phyloP scores from a whole-genome alignment of 1,140 invertebrate species.

The Diuraphis noxia region DNA sequence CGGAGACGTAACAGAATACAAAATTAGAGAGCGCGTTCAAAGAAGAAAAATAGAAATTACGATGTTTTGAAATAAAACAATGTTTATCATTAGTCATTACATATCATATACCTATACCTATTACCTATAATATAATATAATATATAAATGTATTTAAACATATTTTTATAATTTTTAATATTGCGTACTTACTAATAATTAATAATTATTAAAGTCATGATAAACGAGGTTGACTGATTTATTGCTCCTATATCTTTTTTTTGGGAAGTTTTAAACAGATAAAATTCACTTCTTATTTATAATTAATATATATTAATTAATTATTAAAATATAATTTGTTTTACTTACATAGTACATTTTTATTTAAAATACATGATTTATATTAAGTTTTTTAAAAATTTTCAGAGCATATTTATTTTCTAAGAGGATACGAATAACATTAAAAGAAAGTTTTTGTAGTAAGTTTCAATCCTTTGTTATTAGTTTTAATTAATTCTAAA shows the following conservation, averaged over 20 bases:
- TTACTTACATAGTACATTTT: neutral
- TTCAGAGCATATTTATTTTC: neutral
- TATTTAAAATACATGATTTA: neutral
- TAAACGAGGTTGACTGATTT: neutral
- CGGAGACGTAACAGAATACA: neutral
- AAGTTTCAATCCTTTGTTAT: neutral
- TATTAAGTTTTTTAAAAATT: neutral
- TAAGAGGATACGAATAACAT: neutral
- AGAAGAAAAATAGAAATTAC: neutral
- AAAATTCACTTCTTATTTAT: neutral
- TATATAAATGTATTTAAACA: too few species aligned
- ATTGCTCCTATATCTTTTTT: neutral
- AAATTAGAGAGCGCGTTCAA: neutral
- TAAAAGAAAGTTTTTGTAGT: neutral
- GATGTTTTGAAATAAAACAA: neutral
- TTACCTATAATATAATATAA: too few species aligned
- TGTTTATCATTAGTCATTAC: too few species aligned
- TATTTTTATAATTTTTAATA: neutral
- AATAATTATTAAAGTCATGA: neutral
- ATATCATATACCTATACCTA: neutral
- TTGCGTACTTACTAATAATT: neutral
- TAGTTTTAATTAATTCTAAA: constrained; percentile 23
- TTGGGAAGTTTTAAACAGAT: neutral
- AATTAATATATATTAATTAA: too few species aligned
- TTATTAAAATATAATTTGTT: neutral